Percentiles rank a stretch among this genome's conserved stretches.
Conservation (phyloP, 53 echinoderm and acorn worm genomes). For the Arbacia lixula region DNA sequence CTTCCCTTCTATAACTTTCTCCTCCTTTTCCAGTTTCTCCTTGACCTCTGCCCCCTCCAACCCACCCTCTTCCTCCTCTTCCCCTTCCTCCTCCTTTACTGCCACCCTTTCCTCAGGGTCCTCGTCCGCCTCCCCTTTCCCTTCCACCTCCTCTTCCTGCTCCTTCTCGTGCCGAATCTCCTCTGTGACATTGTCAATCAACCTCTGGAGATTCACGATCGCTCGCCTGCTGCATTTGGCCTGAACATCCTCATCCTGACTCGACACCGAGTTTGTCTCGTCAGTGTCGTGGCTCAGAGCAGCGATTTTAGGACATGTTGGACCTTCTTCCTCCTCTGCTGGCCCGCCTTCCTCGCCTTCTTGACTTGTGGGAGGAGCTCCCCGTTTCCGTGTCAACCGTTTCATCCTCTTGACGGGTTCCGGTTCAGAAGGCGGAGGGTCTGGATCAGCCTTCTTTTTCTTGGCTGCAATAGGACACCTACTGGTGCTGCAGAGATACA, state of each 20-base stretch:
- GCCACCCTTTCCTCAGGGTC: neutral
- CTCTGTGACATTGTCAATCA: slow-evolving; percentile 98
- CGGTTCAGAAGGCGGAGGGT: slow-evolving; percentile 61
- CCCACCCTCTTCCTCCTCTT: slow-evolving; percentile 17
- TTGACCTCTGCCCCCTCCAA: slow-evolving; percentile 22
- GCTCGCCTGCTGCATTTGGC: slow-evolving; percentile 95
- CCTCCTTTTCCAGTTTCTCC: neutral
- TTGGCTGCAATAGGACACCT: slow-evolving; percentile 65
- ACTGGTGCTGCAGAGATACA: slow-evolving; percentile 38
- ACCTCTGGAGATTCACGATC: slow-evolving; percentile 92
- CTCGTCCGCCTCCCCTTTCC: slow-evolving; percentile 7
- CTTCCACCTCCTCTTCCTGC: slow-evolving; percentile 63
- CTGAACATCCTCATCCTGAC: slow-evolving; percentile 92
- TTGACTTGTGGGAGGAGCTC: slow-evolving; percentile 48
- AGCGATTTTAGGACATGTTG: slow-evolving; percentile 8
- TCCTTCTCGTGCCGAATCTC: slow-evolving; percentile 92
- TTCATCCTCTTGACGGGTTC: slow-evolving; percentile 76
- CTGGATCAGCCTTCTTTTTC: slow-evolving; percentile 76
- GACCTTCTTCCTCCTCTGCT: slow-evolving; percentile 15
- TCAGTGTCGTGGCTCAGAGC: slow-evolving; percentile 66
- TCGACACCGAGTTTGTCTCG: slow-evolving; percentile 86
- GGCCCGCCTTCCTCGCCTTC: slow-evolving; percentile 45
- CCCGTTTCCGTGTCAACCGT: slow-evolving; percentile 56
- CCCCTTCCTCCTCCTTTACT: neutral
- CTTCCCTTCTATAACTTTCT: slow-evolving; percentile 4